Base-by-base conservation (phyloP, 2,113 vertebrate species). In the Alosa alosa region DNA sequence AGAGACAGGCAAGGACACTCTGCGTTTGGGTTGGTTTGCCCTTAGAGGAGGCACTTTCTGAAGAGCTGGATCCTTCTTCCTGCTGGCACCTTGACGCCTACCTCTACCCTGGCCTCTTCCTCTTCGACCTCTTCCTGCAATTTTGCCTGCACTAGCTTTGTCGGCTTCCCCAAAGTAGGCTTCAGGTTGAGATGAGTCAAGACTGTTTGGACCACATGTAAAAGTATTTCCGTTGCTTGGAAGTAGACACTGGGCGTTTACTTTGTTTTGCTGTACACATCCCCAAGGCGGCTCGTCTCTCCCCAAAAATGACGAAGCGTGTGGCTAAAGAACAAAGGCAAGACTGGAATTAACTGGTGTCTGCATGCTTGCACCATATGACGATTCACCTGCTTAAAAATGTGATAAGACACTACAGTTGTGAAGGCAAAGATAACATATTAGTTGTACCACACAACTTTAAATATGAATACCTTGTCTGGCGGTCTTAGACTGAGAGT, bases 81-180 rank as follows among this genome's bases (percentile, higher is more conserved):
- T 83, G 55, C 17, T 60, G 60, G 1, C 36, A 9, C 10, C 9
- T 81, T 68, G 50, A 72, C 57, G 68, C 44, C 20, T 11, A 68
- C 81, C 17, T 17, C 1, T 78, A 36, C 72, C 15, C 36, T 36
- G 64, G 11, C 31, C 45, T 3, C 86, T 81, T 39, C 82, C 47
- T 72, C 78, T 49, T 22, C 81, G 15, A 20, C 87, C 87, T 31
- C 72, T 20, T 4, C 82, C 82, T n/a, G 44, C 44, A 20, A 68
- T 72, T 22, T 47, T 85, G 52, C 18, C 22, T 0, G 3, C 11
- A 10, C 17, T n/a, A 25, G 4, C 20, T 55, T 41, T 52, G 4
- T 83, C 46, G 13, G 47, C 22, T 22, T 81, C 46, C 11, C 10
- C 2, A 31, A 8, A 45, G 13, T n/a, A 0, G 25, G 6, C 17